Evolutionary conservation across 2,888 invertebrate species (phyloP).

Genomic region (Cordylochernes scorpioides): DNA sequence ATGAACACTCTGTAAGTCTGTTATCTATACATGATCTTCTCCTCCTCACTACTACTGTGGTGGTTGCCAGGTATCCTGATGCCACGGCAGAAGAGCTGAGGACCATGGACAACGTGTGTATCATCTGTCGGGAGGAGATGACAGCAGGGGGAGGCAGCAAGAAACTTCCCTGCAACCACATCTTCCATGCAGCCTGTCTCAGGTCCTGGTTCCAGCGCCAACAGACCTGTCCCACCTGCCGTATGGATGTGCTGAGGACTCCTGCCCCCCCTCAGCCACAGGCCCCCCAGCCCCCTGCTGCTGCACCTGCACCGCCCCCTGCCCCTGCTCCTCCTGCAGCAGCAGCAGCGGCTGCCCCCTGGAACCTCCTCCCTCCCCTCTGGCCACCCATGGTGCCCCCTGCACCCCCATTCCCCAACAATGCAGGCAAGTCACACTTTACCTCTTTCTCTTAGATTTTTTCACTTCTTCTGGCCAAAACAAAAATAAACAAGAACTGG

Average conservation of each 20-base stretch:
- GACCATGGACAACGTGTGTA: slow-evolving; percentile 87
- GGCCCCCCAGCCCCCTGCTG: slow-evolving; percentile 5
- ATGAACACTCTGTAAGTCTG: slow-evolving; percentile 63
- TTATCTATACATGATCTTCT: background rate
- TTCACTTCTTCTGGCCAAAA: too few species aligned
- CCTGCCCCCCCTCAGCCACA: slow-evolving; percentile 2
- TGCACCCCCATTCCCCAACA: too few species aligned
- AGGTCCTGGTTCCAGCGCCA: slow-evolving; percentile 98
- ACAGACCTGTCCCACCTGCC: slow-evolving; percentile 96
- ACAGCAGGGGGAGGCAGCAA: slow-evolving; percentile 34
- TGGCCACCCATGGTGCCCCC: too few species aligned
- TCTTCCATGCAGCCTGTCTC: slow-evolving; percentile 90
- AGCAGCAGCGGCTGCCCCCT: slow-evolving; percentile 18
- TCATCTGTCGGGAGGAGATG: slow-evolving; percentile 84
- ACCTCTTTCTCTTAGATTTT: too few species aligned
- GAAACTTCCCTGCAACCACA: slow-evolving; percentile 93
- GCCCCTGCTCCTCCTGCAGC: slow-evolving; percentile 25
- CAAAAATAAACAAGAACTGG: too few species aligned
- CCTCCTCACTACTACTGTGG: background rate
- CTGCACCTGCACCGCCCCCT: slow-evolving; percentile 8
- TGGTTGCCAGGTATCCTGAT: slow-evolving; percentile 39
- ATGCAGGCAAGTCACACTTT: too few species aligned
- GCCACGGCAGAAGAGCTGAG: slow-evolving; percentile 72
- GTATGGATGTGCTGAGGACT: slow-evolving; percentile 43
- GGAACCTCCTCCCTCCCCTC: too few species aligned